phyloP scores from a whole-genome alignment of 92 coral and sea anemone genomes.

The Epizoanthus scotinus region DNA sequence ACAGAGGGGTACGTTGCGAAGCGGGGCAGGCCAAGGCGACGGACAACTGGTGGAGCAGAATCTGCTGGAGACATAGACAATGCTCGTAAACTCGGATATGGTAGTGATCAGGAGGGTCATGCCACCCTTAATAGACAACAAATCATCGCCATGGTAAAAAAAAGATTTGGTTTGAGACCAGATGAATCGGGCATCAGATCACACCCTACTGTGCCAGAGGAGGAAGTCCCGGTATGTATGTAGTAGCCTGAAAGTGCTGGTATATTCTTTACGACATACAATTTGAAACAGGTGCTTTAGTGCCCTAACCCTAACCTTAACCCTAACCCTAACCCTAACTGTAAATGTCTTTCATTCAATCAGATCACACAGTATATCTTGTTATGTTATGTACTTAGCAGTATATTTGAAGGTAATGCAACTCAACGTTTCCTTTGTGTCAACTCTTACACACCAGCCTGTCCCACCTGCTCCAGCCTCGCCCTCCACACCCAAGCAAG shows the following conservation, averaged over 20 bases:
- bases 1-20: conserved; percentile 72
- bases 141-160: conserved; percentile 84
- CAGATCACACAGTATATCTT: no score
- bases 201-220: conserved; percentile 61
- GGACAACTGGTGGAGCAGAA: conserved; percentile 87
- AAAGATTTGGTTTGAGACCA: conserved; percentile 86
- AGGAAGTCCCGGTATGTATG: conserved; percentile 40
- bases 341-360: no score
- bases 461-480: conserved; percentile 63
- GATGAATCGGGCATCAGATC: conserved; percentile 46
- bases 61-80: conserved; percentile 64
- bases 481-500: conserved; percentile 76
- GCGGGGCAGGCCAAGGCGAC: conserved; percentile 76
- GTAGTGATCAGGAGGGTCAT: conserved; percentile 79
- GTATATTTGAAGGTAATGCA: background rate
- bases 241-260: no score
- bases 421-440: background rate
- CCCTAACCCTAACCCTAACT: no score
- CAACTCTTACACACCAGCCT: conserved; percentile 15
- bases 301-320: no score
- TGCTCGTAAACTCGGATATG: conserved; percentile 67
- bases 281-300: background rate
- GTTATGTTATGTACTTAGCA: no score
- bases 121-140: conserved; percentile 80
- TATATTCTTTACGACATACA: background rate